Evolutionary conservation across 2,113 vertebrate genomes (phyloP).

Genomic region (Otis tarda): DNA sequence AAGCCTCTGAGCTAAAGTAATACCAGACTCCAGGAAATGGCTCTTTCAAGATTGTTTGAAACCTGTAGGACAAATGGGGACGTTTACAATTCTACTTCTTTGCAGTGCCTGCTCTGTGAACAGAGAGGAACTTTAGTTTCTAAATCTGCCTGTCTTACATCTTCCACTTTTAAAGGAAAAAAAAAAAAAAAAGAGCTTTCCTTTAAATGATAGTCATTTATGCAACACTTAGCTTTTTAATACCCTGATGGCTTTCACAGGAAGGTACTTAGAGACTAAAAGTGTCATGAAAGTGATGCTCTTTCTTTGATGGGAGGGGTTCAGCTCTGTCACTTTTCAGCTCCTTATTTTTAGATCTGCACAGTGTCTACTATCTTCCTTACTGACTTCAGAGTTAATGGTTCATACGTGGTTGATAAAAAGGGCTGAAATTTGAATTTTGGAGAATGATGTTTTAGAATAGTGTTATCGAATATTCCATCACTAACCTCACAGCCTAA

Average conservation of each 20-base stretch:
- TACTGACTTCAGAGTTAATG: slow-evolving; percentile 62
- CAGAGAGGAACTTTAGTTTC: slow-evolving; percentile 53
- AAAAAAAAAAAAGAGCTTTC: slow-evolving; percentile 18
- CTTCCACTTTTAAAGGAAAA: slow-evolving; percentile 36
- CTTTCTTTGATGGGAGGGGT: slow-evolving; percentile 59
- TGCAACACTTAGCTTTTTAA: slow-evolving; percentile 66
- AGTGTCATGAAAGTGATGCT: slow-evolving; percentile 65
- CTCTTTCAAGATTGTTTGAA: slow-evolving; percentile 30
- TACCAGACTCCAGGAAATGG: not conserved
- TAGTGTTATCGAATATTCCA: slow-evolving; percentile 25
- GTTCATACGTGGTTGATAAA: slow-evolving; percentile 53
- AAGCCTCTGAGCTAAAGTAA: not conserved
- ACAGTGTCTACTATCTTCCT: slow-evolving; percentile 48
- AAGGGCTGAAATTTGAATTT: slow-evolving; percentile 51
- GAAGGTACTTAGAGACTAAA: slow-evolving; percentile 63
- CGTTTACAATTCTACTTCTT: slow-evolving; percentile 36
- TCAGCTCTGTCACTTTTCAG: slow-evolving; percentile 65
- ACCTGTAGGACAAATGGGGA: slow-evolving; percentile 23
- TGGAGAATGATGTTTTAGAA: not conserved
- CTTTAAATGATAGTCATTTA: slow-evolving; percentile 69
- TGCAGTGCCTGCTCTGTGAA: slow-evolving; percentile 25
- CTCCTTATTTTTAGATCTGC: slow-evolving; percentile 66
- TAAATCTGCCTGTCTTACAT: slow-evolving; percentile 45
- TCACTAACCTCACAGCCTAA: not conserved
- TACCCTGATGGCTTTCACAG: slow-evolving; percentile 62